Conservation (phyloP, 2,113 vertebrate species). For the Rhinolophus ferrumequinum region DNA sequence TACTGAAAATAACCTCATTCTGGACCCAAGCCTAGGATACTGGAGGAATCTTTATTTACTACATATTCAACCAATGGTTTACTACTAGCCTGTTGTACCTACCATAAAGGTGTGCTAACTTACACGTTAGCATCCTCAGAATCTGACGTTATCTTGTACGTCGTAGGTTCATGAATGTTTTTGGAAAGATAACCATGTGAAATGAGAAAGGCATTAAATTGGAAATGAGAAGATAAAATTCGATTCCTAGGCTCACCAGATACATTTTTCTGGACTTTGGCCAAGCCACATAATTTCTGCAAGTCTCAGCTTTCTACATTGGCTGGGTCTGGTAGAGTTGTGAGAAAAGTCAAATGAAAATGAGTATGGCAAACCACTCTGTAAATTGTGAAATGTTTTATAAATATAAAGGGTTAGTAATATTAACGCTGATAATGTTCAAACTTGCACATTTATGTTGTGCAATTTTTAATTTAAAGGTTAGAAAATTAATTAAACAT, state of each 20-base stretch:
- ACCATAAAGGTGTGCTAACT: background rate
- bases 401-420: background rate
- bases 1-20: background rate
- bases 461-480: background rate
- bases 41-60: background rate
- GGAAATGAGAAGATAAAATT: conserved; percentile 12
- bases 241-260: background rate
- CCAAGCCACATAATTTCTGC: background rate
- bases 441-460: background rate
- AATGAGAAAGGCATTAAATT: background rate
- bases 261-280: background rate
- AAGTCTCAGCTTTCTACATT: background rate
- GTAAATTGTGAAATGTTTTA: background rate
- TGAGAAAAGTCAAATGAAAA: background rate
- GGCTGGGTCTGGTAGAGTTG: background rate
- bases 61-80: background rate
- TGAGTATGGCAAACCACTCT: background rate
- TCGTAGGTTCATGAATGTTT: background rate
- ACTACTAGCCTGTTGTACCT: background rate
- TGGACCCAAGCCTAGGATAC: background rate
- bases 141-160: background rate
- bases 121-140: background rate
- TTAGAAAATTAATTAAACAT: background rate
- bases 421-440: background rate
- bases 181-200: background rate